Evolutionary conservation across 2,113 vertebrate species (phyloP), one percentile per base, ranked within the genome.

Genomic region (Bubo blakistoni): DNA sequence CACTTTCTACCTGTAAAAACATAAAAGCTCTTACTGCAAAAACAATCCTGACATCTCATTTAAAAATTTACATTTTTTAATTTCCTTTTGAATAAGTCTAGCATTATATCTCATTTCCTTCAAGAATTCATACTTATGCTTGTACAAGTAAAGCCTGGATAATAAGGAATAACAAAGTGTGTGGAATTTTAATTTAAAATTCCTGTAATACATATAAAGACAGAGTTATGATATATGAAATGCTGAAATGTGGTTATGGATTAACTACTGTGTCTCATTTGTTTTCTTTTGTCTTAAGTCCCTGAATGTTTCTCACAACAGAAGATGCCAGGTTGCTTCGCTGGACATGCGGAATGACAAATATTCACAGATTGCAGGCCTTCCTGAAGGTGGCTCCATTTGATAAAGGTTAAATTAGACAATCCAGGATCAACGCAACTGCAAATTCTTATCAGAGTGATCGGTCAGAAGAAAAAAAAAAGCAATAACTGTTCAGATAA

Each of bases 311-410:
- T 89, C 26, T 79, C 11, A 57, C 17, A 61, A 24, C 25, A 32
- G 58, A 52, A 55, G 47, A 51, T 10, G 1, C 6, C 52, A 79
- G 11, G 16, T 2, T 36, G 30, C 19, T 88, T 78, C 65, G 59
- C 21, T 57, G 83, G 57, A 81, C 42, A 17, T 9, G 30, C 10
- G 47, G 46, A 77, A 82, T 69, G 46, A 55, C 44, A 92, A 87
- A 58, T 61, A 79, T 80, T 80, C 63, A 94, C 38, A 87, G 30
- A 93, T 94, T 58, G 2, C 65, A 82, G 59, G 59, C 67, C 71
- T 87, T 97, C 96, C 95, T 95, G 95, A 96, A 97, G 97, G 92
- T 96, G 91, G 95, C 94, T 97, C 94, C 78, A 94, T 96, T 91
- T 92, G 86, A 87, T 83, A 96, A 96, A 96, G 51, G 91, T 92